Percentiles rank a stretch among this genome's conserved stretches.
Conservation (phyloP, 2,888 invertebrate species). For the Xestoiulus laeticollis region DNA sequence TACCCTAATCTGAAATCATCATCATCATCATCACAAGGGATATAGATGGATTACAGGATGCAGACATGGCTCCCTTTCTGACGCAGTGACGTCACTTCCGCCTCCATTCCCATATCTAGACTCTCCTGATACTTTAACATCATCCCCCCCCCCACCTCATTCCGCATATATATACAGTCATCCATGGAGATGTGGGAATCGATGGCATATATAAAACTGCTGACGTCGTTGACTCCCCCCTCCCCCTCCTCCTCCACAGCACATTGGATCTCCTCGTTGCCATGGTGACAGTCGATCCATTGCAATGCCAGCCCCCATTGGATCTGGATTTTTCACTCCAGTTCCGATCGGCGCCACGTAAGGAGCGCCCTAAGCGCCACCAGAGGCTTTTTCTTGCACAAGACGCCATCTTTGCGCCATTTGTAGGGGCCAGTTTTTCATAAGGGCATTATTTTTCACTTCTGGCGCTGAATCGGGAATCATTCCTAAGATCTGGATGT, state of each 20-base stretch:
- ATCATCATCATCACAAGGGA: too few relatives aligned
- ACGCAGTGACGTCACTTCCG: neutral
- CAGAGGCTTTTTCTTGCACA: neutral
- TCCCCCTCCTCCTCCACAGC: neutral
- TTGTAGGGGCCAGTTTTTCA: neutral
- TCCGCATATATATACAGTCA: too few relatives aligned
- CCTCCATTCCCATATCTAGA: neutral
- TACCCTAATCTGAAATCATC: too few relatives aligned
- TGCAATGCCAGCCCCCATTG: neutral
- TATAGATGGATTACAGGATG: too few relatives aligned
- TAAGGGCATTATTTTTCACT: too few relatives aligned
- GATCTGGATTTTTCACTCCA: neutral
- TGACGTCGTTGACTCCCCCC: neutral
- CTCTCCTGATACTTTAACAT: neutral
- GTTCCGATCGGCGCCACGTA: neutral
- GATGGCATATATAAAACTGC: neutral
- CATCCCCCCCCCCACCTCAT: neutral
- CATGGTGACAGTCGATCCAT: neutral
- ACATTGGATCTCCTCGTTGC: neutral
- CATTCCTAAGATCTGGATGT: neutral
- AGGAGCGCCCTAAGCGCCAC: neutral
- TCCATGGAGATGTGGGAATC: neutral
- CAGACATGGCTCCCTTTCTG: too few relatives aligned
- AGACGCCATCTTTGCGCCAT: neutral
- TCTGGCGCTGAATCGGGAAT: too few relatives aligned